Base-by-base conservation (phyloP, 2,797 vertebrate genomes). In the Erpetoichthys calabaricus region DNA sequence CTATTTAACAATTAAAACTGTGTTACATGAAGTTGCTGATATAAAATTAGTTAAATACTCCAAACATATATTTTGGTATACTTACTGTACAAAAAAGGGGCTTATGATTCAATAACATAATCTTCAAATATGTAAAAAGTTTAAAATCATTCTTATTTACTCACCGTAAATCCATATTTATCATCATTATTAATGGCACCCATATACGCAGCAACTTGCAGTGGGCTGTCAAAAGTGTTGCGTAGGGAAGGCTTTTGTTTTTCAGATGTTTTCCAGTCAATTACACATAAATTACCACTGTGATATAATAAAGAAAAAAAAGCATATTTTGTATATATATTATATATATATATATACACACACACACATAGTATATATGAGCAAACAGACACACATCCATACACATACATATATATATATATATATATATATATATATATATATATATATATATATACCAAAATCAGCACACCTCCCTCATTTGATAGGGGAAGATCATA, bases 211-310 rank as follows among this genome's bases (percentile, higher is more conserved):
- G 89, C 92, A 65, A 99, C 81, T 73, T 99, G 96, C 49, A 98
- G 56, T 0, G 96, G 96, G 73, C 92, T 98, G 76, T 99, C 94
- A n/a, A 86, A 98, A 0, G 94, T 98, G 71, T 89, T 87, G 66
- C 64, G 73, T 60, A 99, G 79, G 47, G 71, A 77, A 0, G 91
- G 92, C 69, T 98, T 99, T 9, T 77, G 82, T 70, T 89, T 98
- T 67, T 94, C 94, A 0, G 96, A 97, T 3, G 95, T 98, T 67
- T 99, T 99, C 95, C 96, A 99, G 63, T 98, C 94, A 47, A 98
- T 95, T 62, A 90, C 83, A 76, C 94, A 98, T 3, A 94, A 60
- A 1, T 71, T 87, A 58, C 88, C 90, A 65, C 96, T 98, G 73
- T 42, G 7, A 5, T 67, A 53, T 56, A 63, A 25, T 25, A 25